Percentiles rank a stretch among this genome's conserved stretches.
Evolutionary conservation across 2,113 vertebrate genomes (phyloP).

Genomic region (Condylura cristata): DNA sequence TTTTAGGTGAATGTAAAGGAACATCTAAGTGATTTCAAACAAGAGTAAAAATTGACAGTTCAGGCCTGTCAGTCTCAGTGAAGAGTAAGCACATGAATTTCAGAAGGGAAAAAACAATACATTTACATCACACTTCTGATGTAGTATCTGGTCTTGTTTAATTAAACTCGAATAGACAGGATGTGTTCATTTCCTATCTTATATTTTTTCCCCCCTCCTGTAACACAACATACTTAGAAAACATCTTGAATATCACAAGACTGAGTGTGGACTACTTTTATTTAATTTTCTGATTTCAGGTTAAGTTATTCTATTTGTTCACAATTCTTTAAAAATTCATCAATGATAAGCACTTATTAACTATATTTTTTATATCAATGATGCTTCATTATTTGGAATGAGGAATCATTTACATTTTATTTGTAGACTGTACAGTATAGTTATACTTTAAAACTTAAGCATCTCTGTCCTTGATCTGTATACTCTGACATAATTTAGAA

Average conservation of each 20-base stretch:
- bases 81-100: constrained; percentile 66
- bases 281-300: not conserved
- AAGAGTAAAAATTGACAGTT: not conserved
- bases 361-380: not conserved
- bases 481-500: not conserved
- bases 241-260: not conserved
- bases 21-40: constrained; percentile 60
- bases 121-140: constrained; percentile 62
- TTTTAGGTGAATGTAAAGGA: not conserved
- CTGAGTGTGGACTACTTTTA: accelerated
- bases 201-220: constrained; percentile 7
- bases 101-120: not conserved
- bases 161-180: constrained; percentile 66
- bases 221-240: constrained; percentile 47
- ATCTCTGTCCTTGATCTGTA: not conserved
- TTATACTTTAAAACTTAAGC: not conserved
- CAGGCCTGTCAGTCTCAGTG: not conserved
- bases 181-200: constrained; percentile 59
- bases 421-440: not conserved
- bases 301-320: not conserved
- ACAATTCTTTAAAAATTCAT: not conserved
- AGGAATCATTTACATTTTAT: not conserved
- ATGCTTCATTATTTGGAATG: not conserved
- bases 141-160: constrained; percentile 69
- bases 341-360: not conserved